Evolutionary conservation across 2,113 vertebrate species (phyloP).

Genomic region (Callospermophilus lateralis): DNA sequence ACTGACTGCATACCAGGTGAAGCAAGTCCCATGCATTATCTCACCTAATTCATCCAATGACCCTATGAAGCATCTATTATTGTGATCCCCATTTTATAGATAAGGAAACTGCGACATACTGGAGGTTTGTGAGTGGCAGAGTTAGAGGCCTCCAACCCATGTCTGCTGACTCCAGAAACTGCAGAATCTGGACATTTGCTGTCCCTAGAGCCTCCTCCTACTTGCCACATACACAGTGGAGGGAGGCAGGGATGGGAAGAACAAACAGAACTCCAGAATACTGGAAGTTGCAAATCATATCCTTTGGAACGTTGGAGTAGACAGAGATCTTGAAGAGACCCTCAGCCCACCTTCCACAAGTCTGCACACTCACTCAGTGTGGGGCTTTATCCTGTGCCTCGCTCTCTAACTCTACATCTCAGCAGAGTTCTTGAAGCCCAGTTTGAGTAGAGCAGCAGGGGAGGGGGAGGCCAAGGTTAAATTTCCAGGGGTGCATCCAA

Average conservation of each 20-base stretch:
- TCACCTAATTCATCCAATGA: not conserved
- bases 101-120: not conserved
- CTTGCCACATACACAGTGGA: not conserved
- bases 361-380: not conserved
- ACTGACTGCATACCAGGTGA: not conserved
- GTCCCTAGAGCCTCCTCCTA: not conserved
- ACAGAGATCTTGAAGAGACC: not conserved
- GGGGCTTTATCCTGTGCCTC: too few relatives aligned
- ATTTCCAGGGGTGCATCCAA: not conserved
- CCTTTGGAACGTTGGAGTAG: not conserved
- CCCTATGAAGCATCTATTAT: not conserved
- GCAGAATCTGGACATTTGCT: not conserved
- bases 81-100: not conserved
- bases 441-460: not conserved
- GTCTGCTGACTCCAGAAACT: not conserved
- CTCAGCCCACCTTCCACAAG: not conserved
- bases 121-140: not conserved
- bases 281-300: accelerated
- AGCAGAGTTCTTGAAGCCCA: not conserved
- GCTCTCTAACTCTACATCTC: not conserved
- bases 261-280: not conserved
- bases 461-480: not conserved
- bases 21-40: not conserved
- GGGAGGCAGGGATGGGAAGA: not conserved
- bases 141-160: not conserved